phyloP scores from a whole-genome alignment of 2,888 invertebrate genomes.

The Cheilosia variabilis region DNA sequence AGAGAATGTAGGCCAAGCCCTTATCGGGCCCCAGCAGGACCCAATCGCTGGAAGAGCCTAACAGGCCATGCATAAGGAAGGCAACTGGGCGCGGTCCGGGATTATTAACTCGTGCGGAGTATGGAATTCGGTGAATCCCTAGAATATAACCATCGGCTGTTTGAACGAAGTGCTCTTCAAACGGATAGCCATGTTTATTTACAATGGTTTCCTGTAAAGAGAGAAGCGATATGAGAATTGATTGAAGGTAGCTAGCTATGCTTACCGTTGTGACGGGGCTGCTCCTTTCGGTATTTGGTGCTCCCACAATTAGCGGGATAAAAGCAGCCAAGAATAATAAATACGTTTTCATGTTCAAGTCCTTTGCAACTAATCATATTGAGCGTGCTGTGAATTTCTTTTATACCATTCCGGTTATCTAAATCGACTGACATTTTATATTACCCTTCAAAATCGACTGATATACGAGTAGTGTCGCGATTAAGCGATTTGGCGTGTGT shows the following conservation, averaged over 20 bases:
- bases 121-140: constrained; percentile 80
- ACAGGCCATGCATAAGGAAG: constrained; percentile 80
- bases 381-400: constrained; percentile 26
- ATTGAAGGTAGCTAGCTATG: constrained; percentile 16
- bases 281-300: constrained; percentile 31
- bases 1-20: constrained; percentile 78
- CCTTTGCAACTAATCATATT: constrained; percentile 20
- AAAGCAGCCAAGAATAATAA: constrained; percentile 21
- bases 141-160: constrained; percentile 80
- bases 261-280: constrained; percentile 79
- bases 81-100: constrained; percentile 76
- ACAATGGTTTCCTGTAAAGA: constrained; percentile 58
- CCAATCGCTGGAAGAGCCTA: constrained; percentile 80
- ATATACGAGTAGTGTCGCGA: too few relatives aligned
- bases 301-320: constrained; percentile 33
- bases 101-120: constrained; percentile 76
- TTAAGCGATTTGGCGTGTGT: too few relatives aligned
- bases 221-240: not conserved
- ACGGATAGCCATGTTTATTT: constrained; percentile 76
- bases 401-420: constrained; percentile 28
- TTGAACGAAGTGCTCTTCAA: constrained; percentile 86
- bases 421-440: too few relatives aligned
- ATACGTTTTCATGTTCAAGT: constrained; percentile 37
- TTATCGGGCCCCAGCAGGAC: constrained; percentile 77
- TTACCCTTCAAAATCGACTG: too few relatives aligned